Base-by-base conservation (phyloP, 2,888 invertebrate species). In the Leptogaster cylindrica region DNA sequence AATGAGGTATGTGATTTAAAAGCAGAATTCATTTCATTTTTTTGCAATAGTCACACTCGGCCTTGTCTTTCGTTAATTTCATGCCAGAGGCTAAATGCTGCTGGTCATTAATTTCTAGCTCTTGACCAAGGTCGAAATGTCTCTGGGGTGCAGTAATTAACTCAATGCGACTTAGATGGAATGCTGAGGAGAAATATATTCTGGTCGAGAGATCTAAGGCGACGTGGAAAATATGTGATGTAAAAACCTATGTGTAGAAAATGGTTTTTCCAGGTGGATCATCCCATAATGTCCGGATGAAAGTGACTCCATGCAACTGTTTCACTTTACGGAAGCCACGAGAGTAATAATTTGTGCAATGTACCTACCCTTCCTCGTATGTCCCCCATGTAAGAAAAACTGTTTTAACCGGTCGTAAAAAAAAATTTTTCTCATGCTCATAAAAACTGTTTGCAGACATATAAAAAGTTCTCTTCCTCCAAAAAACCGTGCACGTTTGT, bases 1-100 rank as follows among this genome's bases (percentile, higher is more conserved):
- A 52, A 52, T 52, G 28, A 52, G 52, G 31, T 16, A 52, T 52
- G 52, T 31, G n/a, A n/a, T n/a, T n/a, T n/a, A n/a, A n/a, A n/a
- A n/a, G n/a, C n/a, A n/a, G n/a, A n/a, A n/a, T n/a, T n/a, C n/a
- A n/a, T n/a, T n/a, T n/a, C n/a, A n/a, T n/a, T n/a, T n/a, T n/a
- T n/a, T n/a, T n/a, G n/a, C n/a, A n/a, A n/a, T n/a, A n/a, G n/a
- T n/a, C n/a, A n/a, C n/a, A n/a, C n/a, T n/a, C n/a, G n/a, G n/a
- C n/a, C n/a, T n/a, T n/a, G n/a, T n/a, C n/a, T n/a, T n/a, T n/a
- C n/a, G n/a, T n/a, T n/a, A n/a, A n/a, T n/a, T n/a, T n/a, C n/a
- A n/a, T n/a, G n/a, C n/a, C n/a, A n/a, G n/a, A n/a, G n/a, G n/a
- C n/a, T n/a, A n/a, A n/a, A n/a, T n/a, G n/a, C n/a, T n/a, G n/a